phyloP scores from a whole-genome alignment of 2,113 vertebrate genomes.

The Vidua chalybeata region DNA sequence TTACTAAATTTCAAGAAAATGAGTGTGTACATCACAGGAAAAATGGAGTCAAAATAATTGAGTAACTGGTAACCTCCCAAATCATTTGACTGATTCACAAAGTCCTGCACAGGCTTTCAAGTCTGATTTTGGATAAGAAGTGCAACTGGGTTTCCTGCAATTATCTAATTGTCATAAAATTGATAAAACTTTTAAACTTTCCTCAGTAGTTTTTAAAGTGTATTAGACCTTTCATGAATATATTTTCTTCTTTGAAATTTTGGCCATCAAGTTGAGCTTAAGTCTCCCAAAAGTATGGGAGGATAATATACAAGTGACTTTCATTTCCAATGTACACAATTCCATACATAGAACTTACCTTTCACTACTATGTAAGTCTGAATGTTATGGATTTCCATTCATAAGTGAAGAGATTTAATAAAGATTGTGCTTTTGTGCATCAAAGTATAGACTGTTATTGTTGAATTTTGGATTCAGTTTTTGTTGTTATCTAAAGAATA shows the following conservation, averaged over 20 bases:
- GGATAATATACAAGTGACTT: slow-evolving; percentile 43
- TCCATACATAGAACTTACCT: slow-evolving; percentile 36
- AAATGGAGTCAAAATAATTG: neutral
- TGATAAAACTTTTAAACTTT: slow-evolving; percentile 62
- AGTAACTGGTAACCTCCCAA: neutral
- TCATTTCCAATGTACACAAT: slow-evolving; percentile 35
- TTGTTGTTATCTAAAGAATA: neutral
- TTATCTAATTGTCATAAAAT: slow-evolving; percentile 67
- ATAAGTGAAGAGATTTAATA: slow-evolving; percentile 31
- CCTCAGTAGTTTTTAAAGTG: slow-evolving; percentile 55
- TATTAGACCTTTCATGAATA: slow-evolving; percentile 61
- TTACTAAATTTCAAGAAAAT: neutral
- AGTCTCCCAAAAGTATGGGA: slow-evolving; percentile 52
- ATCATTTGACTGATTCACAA: neutral
- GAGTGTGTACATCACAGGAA: neutral
- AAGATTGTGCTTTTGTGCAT: neutral
- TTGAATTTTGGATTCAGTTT: neutral
- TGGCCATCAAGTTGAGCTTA: slow-evolving; percentile 47
- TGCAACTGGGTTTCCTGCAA: slow-evolving; percentile 60
- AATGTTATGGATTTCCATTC: slow-evolving; percentile 54
- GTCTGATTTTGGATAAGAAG: slow-evolving; percentile 43
- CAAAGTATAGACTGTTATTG: neutral
- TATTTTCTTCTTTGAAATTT: slow-evolving; percentile 64
- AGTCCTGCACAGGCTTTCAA: neutral
- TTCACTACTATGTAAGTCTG: slow-evolving; percentile 26